Base-by-base conservation (phyloP, 2,113 vertebrate species). In the Synodontis membranacea region DNA sequence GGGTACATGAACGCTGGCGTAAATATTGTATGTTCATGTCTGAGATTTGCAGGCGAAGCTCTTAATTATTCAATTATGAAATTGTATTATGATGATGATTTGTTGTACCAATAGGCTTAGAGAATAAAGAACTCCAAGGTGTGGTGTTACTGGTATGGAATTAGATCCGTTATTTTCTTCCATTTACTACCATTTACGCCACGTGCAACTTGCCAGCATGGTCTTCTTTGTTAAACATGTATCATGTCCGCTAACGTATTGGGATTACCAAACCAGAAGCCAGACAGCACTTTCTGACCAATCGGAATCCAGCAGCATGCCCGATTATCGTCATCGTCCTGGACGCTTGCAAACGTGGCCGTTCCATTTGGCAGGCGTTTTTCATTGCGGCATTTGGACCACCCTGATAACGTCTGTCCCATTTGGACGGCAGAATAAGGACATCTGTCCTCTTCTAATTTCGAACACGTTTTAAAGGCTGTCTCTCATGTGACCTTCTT, bases 401-500 rank as follows among this genome's bases (percentile, higher is more conserved):
- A 79, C 48, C 48, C 75, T 2, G 46, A 19, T 34, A 79, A 34
- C 17, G 75, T 79, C 75, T 79, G 48, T 79, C 75, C 48, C n/a
- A 5, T 79, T 79, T 79, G 48, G 48, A 52, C 46, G 2, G 48
- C n/a, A 6, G 17, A 11, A 78, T 78, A 52, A 9, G 48, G 75
- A 79, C 75, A 79, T 79, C 75, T 52, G 75, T 52, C 46, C 74
- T 46, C 72, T 46, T 75, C 9, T 46, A 28, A 75, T 19, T 34
- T 79, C 34, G 31, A 15, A 52, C 48, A 11, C 10, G 17, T 46
- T 46, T 79, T 79, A 34, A 79, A 79, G n/a, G 15, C 17, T 34
- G 74, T 76, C 28, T 76, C 74, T 28, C 11, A 0, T 76, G 2
- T 79, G 75, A 79, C 75, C 75, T 79, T 79, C 48, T 79, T 79